Conservation (phyloP, 2,113 vertebrate genomes). For the Mus pahari region DNA sequence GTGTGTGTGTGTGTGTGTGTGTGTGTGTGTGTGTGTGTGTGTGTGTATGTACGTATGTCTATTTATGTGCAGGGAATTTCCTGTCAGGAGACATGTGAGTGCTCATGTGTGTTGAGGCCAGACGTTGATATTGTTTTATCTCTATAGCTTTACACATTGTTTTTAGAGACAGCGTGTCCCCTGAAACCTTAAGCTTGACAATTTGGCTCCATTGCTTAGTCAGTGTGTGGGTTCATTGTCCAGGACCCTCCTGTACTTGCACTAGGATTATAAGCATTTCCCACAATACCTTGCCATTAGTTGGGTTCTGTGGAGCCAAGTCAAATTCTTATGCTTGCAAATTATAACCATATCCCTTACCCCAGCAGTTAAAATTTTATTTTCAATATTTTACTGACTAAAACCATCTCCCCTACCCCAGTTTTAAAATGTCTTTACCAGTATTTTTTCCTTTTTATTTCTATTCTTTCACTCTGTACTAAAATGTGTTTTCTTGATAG, state of each 20-base stretch:
- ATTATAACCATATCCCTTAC: too few relatives aligned
- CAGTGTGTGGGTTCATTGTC: background rate
- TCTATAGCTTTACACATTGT: background rate
- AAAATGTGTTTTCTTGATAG: background rate
- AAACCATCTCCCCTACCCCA: too few relatives aligned
- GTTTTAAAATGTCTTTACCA: too few relatives aligned
- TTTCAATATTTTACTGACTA: too few relatives aligned
- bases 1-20: background rate
- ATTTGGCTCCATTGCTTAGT: background rate
- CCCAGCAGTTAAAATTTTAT: background rate
- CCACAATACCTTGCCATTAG: background rate
- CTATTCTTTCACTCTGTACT: background rate
- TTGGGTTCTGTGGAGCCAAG: too few relatives aligned
- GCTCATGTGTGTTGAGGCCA: background rate
- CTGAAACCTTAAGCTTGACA: background rate
- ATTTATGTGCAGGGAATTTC: too few relatives aligned
- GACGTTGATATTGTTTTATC: background rate
- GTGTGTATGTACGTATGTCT: fast-evolving
- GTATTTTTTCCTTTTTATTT: background rate
- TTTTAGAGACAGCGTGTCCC: background rate
- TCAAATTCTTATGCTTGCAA: background rate
- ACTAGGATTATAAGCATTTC: background rate
- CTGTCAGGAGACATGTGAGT: background rate
- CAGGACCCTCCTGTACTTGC: background rate
- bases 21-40: too few relatives aligned